phyloP scores from a whole-genome alignment of 1,140 invertebrate species.

The Pseudoatta argentina region DNA sequence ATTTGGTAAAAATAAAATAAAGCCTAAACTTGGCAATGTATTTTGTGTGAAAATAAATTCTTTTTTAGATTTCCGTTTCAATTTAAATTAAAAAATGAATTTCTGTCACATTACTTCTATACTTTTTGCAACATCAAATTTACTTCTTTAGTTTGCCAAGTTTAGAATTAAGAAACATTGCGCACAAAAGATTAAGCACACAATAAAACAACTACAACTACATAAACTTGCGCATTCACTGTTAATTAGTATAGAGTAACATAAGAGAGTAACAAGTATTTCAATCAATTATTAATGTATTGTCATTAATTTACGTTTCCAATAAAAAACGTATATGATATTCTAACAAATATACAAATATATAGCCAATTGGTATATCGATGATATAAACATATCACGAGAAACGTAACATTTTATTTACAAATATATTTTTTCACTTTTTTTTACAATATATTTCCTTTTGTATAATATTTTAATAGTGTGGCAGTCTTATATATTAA shows the following conservation, averaged over 20 bases:
- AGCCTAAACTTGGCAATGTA: conserved; percentile 22
- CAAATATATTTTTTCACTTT: background rate
- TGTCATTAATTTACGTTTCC: background rate
- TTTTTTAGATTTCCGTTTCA: conserved; percentile 7
- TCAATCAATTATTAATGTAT: conserved; percentile 12
- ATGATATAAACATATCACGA: background rate
- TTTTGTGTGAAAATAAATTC: background rate
- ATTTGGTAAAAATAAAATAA: conserved; percentile 7
- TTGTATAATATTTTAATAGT: background rate
- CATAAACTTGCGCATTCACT: background rate
- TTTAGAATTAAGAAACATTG: conserved; percentile 21
- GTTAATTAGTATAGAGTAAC: background rate
- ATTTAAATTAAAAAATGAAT: background rate
- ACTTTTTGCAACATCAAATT: background rate
- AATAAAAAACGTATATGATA: background rate
- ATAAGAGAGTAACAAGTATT: background rate
- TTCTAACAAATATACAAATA: conserved; percentile 1
- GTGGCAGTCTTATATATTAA: conserved; percentile 5
- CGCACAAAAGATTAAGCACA: conserved; percentile 12
- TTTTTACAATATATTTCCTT: background rate
- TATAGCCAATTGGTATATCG: background rate
- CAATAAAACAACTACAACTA: conserved; percentile 24
- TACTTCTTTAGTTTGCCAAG: conserved; percentile 3
- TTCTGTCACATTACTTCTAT: conserved; percentile 4
- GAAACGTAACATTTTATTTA: background rate